Conservation (phyloP, 2,797 vertebrate genomes). For the Serranus cabrilla region DNA sequence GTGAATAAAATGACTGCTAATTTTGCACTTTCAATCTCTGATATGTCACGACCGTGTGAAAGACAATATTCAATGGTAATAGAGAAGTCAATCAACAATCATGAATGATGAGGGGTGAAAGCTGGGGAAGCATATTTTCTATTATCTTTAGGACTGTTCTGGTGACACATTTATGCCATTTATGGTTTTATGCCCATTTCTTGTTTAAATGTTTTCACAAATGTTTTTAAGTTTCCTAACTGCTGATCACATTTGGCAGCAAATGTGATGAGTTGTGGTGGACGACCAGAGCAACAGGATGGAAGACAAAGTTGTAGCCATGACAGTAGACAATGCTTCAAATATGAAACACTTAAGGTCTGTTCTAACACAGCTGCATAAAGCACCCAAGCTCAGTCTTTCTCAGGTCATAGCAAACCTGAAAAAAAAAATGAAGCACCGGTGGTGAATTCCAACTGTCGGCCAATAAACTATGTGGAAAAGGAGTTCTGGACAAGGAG, state of each 20-base stretch:
- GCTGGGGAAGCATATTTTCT: neutral
- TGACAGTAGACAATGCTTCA: too few relatives aligned
- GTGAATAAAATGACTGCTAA: conserved; percentile 21
- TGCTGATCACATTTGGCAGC: neutral
- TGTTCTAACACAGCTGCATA: neutral
- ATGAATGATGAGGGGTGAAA: too few relatives aligned
- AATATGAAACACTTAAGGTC: too few relatives aligned
- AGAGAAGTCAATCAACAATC: too few relatives aligned
- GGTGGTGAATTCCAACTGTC: neutral
- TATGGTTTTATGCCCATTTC: neutral
- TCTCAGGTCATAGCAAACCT: neutral
- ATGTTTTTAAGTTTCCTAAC: conserved; percentile 10
- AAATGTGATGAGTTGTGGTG: too few relatives aligned
- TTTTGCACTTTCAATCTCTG: conserved; percentile 7
- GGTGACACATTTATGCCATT: neutral
- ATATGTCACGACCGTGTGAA: neutral
- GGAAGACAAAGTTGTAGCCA: too few relatives aligned
- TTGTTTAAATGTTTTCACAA: conserved; percentile 11
- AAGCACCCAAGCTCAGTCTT: neutral
- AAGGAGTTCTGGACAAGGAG: neutral
- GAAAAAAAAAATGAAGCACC: neutral
- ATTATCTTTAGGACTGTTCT: neutral
- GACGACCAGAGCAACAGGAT: too few relatives aligned
- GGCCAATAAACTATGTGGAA: conserved; percentile 13
- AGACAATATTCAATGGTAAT: neutral